Base-by-base conservation (phyloP, 2,113 vertebrate genomes). In the Gracilinanus agilis region DNA sequence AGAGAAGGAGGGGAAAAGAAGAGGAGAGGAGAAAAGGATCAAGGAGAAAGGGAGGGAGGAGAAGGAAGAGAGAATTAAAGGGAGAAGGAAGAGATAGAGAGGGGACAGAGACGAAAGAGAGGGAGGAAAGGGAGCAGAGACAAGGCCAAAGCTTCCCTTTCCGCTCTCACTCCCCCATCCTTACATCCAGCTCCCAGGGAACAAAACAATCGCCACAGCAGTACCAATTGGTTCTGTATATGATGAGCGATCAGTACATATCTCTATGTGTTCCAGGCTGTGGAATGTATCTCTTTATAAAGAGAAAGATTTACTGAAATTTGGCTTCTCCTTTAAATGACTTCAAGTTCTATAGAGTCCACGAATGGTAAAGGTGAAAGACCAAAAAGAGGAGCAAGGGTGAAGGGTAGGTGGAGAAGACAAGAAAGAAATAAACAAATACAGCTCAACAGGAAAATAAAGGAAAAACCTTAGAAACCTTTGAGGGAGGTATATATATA, bases 281-380 rank as follows among this genome's bases (percentile, higher is more conserved):
- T 58, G 55, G 54, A 91, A 34, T 90, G 40, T 92, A 44, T 61
- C 34, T 93, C 53, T 83, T 61, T 53, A 40, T 93, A 58, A 58
- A 75, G 21, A 29, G 53, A 89, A 94, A 58, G 91, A 56, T 58
- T 83, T 53, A 83, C 88, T 44, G 54, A 49, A 55, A 92, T 95
- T 90, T 67, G 88, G 89, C 54, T 54, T 90, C 89, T 54, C 40
- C 83, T 89, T 93, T 91, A 83, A 91, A 90, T 44, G 91, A 44
- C 67, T 90, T 92, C 3, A n/a, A 9, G 53, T 90, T 44, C 61
- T 29, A 9, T 53, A 56, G 54, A 92, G 90, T 34, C 58, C 49
- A 44, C 7, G 21, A 29, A 49, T 25, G 95, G 95, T 91, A 89
- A 19, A 61, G 29, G 94, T 54, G 55, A 54, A n/a, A 24, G 55